These are phyloP conservation scores for Eurystomus gularis DNA, from an alignment of 2,113 vertebrate species.

Conservation along the genomic window DNA sequence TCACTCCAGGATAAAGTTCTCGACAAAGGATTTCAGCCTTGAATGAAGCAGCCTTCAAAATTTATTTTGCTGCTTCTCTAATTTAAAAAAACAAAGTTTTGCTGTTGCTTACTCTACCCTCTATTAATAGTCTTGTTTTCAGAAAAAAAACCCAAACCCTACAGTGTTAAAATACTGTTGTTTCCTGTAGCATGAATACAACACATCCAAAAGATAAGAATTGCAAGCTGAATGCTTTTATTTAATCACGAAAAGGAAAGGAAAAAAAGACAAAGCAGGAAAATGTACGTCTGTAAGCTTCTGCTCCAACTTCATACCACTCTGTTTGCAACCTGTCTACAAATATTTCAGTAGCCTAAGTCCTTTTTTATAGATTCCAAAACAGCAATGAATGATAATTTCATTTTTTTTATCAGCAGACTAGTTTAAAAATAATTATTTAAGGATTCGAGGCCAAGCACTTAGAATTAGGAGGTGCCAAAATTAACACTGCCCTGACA, in stretches of 20 bases:
- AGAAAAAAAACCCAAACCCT: background rate
- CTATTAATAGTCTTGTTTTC: background rate
- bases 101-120: background rate
- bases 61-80: constrained; percentile 9
- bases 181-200: background rate
- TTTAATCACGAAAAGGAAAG: background rate
- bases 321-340: background rate
- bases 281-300: background rate
- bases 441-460: background rate
- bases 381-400: background rate
- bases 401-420: background rate
- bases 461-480: background rate
- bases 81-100: constrained; percentile 14
- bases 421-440: background rate
- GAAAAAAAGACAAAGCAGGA: background rate
- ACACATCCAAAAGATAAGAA: background rate
- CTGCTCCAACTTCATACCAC: background rate
- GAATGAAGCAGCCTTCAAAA: constrained; percentile 24
- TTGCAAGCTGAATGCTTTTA: background rate
- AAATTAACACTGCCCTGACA: background rate
- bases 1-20: constrained; percentile 58
- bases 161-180: constrained; percentile 2
- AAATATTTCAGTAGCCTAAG: background rate
- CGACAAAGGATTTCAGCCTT: constrained; percentile 33
- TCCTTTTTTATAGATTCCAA: background rate